phyloP scores from a whole-genome alignment of 2,888 invertebrate genomes.

The Balanococcus diminutus region DNA sequence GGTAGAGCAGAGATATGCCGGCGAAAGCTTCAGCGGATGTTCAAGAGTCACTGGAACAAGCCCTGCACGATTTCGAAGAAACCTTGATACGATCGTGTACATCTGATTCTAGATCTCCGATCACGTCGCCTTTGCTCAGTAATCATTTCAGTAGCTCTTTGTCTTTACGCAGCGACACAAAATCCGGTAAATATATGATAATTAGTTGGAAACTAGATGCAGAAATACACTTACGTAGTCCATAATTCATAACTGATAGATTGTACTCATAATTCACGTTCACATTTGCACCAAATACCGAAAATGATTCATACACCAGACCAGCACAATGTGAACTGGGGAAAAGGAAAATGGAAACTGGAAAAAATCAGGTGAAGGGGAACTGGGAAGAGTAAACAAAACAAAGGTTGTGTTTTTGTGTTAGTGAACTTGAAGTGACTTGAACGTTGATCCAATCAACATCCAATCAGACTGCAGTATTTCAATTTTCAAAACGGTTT shows the following conservation, averaged over 20 bases:
- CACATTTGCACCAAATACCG: neutral
- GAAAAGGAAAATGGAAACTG: too few species aligned
- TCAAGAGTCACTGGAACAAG: conserved; percentile 62
- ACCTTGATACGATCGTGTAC: conserved; percentile 64
- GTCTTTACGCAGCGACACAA: conserved; percentile 46
- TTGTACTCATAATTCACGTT: neutral
- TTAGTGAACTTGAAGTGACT: neutral
- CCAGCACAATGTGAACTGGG: too few species aligned
- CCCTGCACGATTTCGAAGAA: conserved; percentile 74
- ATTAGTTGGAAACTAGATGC: neutral
- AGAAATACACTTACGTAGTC: neutral
- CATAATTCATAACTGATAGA: neutral
- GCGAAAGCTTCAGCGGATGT: conserved; percentile 57
- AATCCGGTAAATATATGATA: conserved; percentile 43
- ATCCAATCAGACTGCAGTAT: neutral
- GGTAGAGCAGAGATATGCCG: conserved; percentile 50
- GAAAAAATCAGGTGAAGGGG: too few species aligned
- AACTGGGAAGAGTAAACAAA: too few species aligned
- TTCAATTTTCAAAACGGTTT: too few species aligned
- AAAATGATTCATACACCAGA: too few species aligned
- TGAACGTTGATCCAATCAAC: too few species aligned
- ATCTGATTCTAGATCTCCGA: conserved; percentile 41
- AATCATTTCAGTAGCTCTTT: conserved; percentile 50
- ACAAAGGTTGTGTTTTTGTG: neutral
- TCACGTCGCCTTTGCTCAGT: conserved; percentile 46